These are phyloP conservation scores for Virgularia gustaviana DNA, from an alignment of 92 coral and sea anemone species.

Conservation along the genomic window DNA sequence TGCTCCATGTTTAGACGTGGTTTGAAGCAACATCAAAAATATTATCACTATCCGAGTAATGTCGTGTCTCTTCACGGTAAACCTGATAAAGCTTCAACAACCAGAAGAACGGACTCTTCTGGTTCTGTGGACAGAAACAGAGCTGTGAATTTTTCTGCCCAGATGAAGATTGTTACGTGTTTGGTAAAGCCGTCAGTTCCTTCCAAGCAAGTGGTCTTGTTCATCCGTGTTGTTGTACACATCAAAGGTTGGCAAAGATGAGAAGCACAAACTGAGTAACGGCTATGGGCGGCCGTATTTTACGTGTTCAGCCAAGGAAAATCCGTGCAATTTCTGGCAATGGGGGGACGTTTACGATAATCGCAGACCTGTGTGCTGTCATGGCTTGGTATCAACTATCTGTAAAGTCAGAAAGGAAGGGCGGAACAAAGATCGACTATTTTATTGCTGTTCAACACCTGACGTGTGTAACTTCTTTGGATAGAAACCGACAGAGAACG, in stretches of 20 bases:
- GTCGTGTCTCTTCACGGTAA: background rate
- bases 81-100: background rate
- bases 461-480: background rate
- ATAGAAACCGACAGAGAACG: no score
- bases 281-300: background rate
- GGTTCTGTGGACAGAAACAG: background rate
- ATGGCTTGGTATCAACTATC: background rate
- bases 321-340: background rate
- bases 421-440: background rate
- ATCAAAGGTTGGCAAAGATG: background rate
- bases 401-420: background rate
- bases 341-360: background rate
- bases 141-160: no score
- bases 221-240: background rate
- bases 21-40: no score
- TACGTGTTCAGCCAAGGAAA: background rate
- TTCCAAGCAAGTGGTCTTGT: background rate
- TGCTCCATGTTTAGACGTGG: no score
- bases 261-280: background rate
- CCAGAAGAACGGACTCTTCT: background rate
- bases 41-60: no score
- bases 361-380: background rate
- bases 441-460: background rate
- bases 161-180: background rate
- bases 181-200: background rate